phyloP scores from a whole-genome alignment of 2,113 vertebrate genomes.

The Noctilio leporinus region DNA sequence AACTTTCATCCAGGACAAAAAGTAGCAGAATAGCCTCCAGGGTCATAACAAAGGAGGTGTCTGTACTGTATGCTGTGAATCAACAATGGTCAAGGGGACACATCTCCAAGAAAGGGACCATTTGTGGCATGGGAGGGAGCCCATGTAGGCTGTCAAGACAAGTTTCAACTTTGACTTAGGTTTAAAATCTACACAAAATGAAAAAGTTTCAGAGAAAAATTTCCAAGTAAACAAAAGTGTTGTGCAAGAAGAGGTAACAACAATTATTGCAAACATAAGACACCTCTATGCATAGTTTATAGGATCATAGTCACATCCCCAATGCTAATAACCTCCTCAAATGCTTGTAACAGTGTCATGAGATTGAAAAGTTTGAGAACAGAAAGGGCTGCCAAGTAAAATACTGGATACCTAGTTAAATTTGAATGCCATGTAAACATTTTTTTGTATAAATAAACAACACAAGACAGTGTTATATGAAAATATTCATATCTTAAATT shows the following conservation, averaged over 20 bases:
- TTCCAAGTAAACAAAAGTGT: not conserved
- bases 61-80: not conserved
- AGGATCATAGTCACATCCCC: not conserved
- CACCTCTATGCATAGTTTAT: not conserved
- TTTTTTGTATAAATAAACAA: not conserved
- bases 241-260: not conserved
- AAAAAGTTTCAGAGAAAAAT: not conserved
- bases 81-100: not conserved
- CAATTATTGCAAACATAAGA: not conserved
- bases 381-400: not conserved
- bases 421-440: not conserved
- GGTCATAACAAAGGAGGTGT: not conserved
- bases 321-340: not conserved
- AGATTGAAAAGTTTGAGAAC: not conserved
- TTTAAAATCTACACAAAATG: not conserved
- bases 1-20: not conserved
- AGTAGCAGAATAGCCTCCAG: not conserved
- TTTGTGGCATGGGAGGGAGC: not conserved
- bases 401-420: not conserved
- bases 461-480: not conserved
- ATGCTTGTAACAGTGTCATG: not conserved
- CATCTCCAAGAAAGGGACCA: not conserved
- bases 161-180: not conserved
- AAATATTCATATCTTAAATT: not conserved
- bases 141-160: not conserved